Conservation (phyloP, 2,113 vertebrate species). For the Hippotragus niger region DNA sequence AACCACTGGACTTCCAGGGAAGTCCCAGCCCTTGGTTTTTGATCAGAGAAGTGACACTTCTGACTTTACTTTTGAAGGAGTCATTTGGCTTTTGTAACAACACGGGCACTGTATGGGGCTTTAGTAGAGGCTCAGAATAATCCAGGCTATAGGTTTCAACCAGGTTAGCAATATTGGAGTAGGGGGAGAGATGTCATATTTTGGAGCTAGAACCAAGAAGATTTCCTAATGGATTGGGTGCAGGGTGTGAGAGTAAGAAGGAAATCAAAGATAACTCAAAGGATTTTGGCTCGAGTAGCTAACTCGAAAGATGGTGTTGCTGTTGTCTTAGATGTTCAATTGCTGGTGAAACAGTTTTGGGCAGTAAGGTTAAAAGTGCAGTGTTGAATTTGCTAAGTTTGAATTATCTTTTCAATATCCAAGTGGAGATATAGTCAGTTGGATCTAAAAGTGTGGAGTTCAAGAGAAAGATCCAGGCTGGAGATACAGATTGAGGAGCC, state of each 20-base stretch:
- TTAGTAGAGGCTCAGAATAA: not conserved
- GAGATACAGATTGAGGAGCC: not conserved
- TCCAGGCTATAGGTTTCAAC: not conserved
- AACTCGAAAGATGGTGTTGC: not conserved
- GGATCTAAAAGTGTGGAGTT: not conserved
- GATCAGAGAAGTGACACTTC: not conserved
- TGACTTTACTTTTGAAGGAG: not conserved
- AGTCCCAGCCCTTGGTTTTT: not conserved
- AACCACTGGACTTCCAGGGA: not conserved
- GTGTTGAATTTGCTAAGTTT: not conserved
- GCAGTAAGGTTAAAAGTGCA: not conserved
- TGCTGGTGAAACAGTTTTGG: not conserved
- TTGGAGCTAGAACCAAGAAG: not conserved
- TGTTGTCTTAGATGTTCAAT: not conserved
- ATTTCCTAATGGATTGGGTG: not conserved
- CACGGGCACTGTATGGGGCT: not conserved
- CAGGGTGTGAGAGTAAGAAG: not conserved
- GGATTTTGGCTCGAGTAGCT: not conserved
- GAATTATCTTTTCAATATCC: not conserved
- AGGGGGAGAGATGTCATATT: not conserved
- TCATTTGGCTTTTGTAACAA: not conserved
- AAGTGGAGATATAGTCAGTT: not conserved
- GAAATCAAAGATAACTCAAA: not conserved
- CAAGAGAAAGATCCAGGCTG: not conserved
- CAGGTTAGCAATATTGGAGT: not conserved